These are phyloP conservation scores for Drosophila affinis DNA, from an alignment of 2,888 invertebrate species.

Conservation along the genomic window DNA sequence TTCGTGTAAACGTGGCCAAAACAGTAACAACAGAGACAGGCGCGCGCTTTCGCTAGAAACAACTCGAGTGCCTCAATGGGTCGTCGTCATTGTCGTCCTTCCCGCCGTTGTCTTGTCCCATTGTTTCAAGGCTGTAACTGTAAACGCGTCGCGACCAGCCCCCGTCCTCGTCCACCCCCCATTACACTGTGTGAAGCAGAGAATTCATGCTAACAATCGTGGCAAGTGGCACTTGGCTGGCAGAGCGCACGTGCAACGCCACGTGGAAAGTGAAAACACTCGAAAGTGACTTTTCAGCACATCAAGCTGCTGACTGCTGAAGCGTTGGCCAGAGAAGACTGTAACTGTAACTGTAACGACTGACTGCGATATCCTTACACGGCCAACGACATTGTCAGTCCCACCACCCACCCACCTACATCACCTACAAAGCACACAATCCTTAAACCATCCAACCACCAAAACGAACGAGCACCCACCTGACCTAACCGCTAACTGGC, in stretches of 20 bases:
- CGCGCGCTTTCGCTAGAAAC: conserved; percentile 1
- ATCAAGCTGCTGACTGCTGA: conserved; percentile 62
- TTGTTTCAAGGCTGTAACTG: conserved; percentile 69
- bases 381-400: conserved; percentile 57
- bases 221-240: conserved; percentile 68
- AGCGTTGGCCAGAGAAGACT: conserved; percentile 48
- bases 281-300: conserved; percentile 74
- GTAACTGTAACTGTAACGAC: conserved; percentile 10
- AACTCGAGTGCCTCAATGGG: conserved; percentile 49
- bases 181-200: conserved; percentile 52
- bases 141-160: conserved; percentile 29
- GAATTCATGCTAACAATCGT: conserved; percentile 54
- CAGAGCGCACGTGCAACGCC: conserved; percentile 72
- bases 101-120: conserved; percentile 27
- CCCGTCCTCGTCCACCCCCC: background rate
- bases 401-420: conserved; percentile 14
- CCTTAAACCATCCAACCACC: conserved; percentile 10
- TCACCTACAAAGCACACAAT: background rate
- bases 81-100: conserved; percentile 6
- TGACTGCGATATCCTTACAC: conserved; percentile 46
- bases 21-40: background rate
- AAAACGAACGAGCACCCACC: conserved; percentile 40
- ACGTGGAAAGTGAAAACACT: conserved; percentile 72
- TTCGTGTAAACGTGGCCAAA: conserved; percentile 42
- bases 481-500: conserved; percentile 58